Evolutionary conservation across 2,888 invertebrate genomes (phyloP), one percentile per base, ranked within the genome.

Genomic region (Odontothrips loti): DNA sequence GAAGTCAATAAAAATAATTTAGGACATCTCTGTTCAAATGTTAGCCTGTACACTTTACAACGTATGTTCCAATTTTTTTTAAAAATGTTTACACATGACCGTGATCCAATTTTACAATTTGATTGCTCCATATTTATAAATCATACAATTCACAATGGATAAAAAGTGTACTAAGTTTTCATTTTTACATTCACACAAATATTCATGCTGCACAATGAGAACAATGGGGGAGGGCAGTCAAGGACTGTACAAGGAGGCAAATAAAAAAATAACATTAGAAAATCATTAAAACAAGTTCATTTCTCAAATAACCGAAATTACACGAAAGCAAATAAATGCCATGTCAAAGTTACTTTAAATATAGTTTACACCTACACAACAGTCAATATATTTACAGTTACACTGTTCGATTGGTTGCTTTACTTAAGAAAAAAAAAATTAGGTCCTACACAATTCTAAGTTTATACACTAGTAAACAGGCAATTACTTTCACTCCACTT

Each of bases 1-100:
- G 68, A 75, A 75, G 68, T 75, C 68, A 75, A 75, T 75, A 75
- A 75, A 75, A 75, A 75, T 75, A 75, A 75, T 75, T 75, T 75
- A 27, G 68, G 68, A 75, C 27, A 75, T 75, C 68, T 75, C 68
- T 75, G 68, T 75, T 75, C 27, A 75, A 75, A 75, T 75, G 23
- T 75, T 75, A 23, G 68, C 68, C 68, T 75, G 68, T 75, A 75
- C 68, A 75, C 68, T 75, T 75, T 75, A 75, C 68, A 75, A 75
- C 27, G 68, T 27, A 75, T 75, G 23, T 27, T 75, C 68, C 11
- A 75, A 75, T 75, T 75, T 75, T n/a, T 43, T 43, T 75, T 75
- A 75, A 75, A 75, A 75, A 75, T 27, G 68, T 75, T 75, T 75
- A 75, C 68, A 75, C 27, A 27, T 75, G 27, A 23, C 68, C n/a